These are phyloP conservation scores for Ispidina picta DNA, from an alignment of 2,797 vertebrate genomes.

Conservation along the genomic window DNA sequence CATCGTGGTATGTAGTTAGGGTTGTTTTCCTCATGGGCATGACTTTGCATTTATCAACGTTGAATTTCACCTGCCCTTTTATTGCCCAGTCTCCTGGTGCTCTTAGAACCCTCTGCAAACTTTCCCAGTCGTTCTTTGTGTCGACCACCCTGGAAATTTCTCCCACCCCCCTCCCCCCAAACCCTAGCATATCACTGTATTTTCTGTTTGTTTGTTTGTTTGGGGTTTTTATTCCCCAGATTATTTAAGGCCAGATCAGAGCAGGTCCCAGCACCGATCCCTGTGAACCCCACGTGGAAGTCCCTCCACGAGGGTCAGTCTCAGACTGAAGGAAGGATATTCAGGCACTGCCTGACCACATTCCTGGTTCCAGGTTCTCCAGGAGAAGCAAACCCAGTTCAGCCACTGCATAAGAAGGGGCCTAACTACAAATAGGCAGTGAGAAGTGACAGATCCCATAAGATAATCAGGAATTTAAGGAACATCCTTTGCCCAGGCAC, in stretches of 20 bases:
- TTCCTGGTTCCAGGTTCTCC: not conserved
- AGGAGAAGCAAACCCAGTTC: not conserved
- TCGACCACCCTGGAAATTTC: not conserved
- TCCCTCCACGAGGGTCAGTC: not conserved
- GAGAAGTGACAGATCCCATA: not conserved
- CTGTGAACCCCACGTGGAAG: not conserved
- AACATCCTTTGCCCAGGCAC: not conserved
- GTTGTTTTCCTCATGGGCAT: slow-evolving; percentile 23
- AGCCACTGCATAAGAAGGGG: fast-evolving
- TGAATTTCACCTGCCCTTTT: not conserved
- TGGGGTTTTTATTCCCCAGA: not conserved
- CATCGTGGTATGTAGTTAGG: not conserved
- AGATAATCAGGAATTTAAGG: not conserved
- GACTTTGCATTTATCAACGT: slow-evolving; percentile 46
- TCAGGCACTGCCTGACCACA: fast-evolving
- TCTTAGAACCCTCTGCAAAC: not conserved
- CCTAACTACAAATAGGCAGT: fast-evolving
- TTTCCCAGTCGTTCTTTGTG: not conserved
- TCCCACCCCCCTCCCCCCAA: not conserved
- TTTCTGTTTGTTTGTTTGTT: not conserved
- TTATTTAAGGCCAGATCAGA: not conserved
- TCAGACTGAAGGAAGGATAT: not conserved
- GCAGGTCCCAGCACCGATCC: not conserved
- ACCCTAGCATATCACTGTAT: fast-evolving
- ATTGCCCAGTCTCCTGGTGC: not conserved